Conservation (phyloP, 2,888 invertebrate species). For the Laothoe populi region DNA sequence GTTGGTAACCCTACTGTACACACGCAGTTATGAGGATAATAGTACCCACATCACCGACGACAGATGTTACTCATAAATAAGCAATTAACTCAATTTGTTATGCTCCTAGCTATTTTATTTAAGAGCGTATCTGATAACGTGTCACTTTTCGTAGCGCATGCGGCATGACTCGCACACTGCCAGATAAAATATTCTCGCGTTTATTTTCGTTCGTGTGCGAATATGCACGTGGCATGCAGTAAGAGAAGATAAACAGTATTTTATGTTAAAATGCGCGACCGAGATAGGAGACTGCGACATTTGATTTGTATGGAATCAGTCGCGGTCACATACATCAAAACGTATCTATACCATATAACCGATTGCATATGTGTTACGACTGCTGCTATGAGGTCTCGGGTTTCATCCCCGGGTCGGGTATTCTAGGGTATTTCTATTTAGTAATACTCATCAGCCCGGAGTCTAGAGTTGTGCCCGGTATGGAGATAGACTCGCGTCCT, state of each 20-base stretch:
- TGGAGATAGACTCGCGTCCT: no score
- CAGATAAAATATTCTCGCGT: conserved; percentile 7
- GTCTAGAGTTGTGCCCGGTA: no score
- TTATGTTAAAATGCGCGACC: neutral
- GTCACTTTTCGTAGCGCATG: conserved; percentile 54
- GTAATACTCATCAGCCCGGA: no score
- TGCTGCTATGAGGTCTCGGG: no score
- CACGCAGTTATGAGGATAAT: conserved; percentile 30
- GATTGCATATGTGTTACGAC: no score
- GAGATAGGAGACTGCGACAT: no score
- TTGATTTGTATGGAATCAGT: no score
- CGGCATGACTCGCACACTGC: neutral
- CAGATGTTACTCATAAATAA: conserved; percentile 48
- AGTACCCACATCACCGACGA: conserved; percentile 36
- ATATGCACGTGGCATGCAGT: neutral
- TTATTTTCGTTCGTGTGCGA: neutral
- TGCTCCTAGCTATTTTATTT: conserved; percentile 55
- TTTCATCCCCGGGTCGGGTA: no score
- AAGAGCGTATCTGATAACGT: conserved; percentile 64
- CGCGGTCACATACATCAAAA: no score
- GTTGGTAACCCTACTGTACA: neutral
- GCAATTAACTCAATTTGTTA: conserved; percentile 61
- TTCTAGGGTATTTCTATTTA: no score
- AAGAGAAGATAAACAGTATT: neutral
- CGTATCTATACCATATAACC: no score